Conservation (phyloP, 2,888 invertebrate genomes). For the Augiades crinisus region DNA sequence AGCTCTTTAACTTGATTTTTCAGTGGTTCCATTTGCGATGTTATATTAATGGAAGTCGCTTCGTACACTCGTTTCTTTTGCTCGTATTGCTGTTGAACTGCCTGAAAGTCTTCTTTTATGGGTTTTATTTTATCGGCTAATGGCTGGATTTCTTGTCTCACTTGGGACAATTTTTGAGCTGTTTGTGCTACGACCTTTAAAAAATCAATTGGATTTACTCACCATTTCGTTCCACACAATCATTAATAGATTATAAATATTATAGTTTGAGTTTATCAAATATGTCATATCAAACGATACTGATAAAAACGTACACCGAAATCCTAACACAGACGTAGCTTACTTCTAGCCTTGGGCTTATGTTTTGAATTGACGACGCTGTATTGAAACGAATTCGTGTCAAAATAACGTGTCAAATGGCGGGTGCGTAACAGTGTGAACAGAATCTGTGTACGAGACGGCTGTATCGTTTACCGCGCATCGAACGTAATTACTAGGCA, state of each 20-base stretch:
- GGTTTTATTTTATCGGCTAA: constrained; percentile 81
- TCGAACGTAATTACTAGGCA: constrained; percentile 11
- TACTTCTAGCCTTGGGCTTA: no score
- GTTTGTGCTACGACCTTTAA: constrained; percentile 84
- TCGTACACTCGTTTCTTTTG: constrained; percentile 86
- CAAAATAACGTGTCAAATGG: background rate
- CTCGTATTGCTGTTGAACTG: constrained; percentile 84
- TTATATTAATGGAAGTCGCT: constrained; percentile 80
- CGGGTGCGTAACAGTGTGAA: background rate
- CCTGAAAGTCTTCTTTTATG: constrained; percentile 84
- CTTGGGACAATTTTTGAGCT: constrained; percentile 74
- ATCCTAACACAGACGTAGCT: no score
- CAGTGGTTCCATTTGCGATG: constrained; percentile 79
- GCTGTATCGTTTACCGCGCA: background rate
- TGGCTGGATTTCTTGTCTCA: constrained; percentile 72
- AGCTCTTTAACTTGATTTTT: constrained; percentile 77
- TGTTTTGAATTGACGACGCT: no score
- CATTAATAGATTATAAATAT: no score
- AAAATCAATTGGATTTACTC: no score
- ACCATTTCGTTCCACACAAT: no score
- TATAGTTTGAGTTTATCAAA: no score
- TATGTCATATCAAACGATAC: no score
- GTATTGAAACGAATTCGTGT: no score
- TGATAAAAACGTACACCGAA: no score
- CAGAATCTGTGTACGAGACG: background rate